Base-by-base conservation (phyloP, 2,888 invertebrate genomes). In the Dysmachus trigonus region DNA sequence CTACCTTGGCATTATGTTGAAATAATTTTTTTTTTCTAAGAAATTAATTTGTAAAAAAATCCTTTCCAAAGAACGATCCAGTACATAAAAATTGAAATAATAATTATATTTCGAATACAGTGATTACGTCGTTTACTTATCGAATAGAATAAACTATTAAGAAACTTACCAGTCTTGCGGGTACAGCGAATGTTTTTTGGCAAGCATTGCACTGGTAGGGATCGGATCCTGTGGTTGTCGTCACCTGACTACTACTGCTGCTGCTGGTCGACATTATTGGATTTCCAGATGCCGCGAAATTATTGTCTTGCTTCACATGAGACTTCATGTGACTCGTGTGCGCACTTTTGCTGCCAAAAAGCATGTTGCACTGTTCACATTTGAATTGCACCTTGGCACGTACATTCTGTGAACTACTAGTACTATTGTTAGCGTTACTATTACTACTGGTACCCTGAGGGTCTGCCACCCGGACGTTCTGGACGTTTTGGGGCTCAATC, bases 131-230 rank as follows among this genome's bases (percentile, higher is more conserved):
- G n/a, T n/a, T n/a, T n/a, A n/a, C n/a, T n/a, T n/a, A n/a, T n/a
- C n/a, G n/a, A n/a, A n/a, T 35, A 35, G 35, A 8, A 35, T 35
- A 35, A 35, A 35, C n/a, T 15, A 31, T 51, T 85, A n/a, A 77
- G 1, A 62, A 15, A 90, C 91, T 91, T 87, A 94, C 94, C 88
- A 97, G 93, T 87, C 97, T 94, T 85, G 97, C 97, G 33, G 97
- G 97, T 83, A 97, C 97, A 71, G 97, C 97, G 91, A 97, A 98
- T 15, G 97, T 97, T 92, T 97, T 97, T 89, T 96, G 95, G 92
- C 97, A 98, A 89, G 97, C 97, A 92, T 97, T 96, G 92, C 97
- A 97, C 88, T 96, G 95, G 92, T 97, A 97, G 30, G 97, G 96
- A 92, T 97, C 97, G 35, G 92, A 92, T 27, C 92, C 91, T 87